Conservation (phyloP, 2,797 vertebrate genomes). For the Pipistrellus pygmaeus region DNA sequence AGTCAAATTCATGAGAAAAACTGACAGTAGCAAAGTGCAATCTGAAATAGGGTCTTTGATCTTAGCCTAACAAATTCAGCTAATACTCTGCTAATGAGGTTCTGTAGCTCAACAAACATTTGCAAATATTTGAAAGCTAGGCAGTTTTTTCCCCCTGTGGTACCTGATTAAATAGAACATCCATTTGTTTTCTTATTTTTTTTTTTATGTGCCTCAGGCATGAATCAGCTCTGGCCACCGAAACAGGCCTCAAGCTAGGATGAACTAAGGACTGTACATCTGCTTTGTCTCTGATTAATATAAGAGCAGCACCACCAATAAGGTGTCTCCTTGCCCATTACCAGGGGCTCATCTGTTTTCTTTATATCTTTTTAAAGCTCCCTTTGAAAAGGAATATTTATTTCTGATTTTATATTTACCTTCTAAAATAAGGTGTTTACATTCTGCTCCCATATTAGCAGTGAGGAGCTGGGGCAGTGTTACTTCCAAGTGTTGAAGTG, state of each 20-base stretch:
- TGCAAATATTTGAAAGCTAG: background rate
- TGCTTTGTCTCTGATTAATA: too few relatives aligned
- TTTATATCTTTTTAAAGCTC: constrained; percentile 7
- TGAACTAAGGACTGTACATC: too few relatives aligned
- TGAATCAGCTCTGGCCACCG: too few relatives aligned
- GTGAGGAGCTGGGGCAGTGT: background rate
- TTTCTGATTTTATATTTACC: constrained; percentile 32
- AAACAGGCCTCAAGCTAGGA: too few relatives aligned
- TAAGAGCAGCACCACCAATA: too few relatives aligned
- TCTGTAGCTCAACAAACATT: constrained; percentile 8
- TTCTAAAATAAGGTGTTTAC: background rate
- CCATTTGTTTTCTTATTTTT: background rate
- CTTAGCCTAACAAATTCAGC: constrained; percentile 5
- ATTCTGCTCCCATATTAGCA: background rate
- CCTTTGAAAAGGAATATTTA: constrained; percentile 37
- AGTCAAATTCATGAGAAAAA: constrained; percentile 44
- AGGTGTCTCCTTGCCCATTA: too few relatives aligned
- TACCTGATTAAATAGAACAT: background rate
- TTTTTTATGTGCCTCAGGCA: too few relatives aligned
- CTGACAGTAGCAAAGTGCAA: background rate
- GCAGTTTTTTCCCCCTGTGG: background rate
- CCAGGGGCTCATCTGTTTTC: background rate
- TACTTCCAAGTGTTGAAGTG: background rate
- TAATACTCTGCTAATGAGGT: background rate
- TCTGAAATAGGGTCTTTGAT: background rate